Evolutionary conservation across 1,140 invertebrate genomes (phyloP), one percentile per base, ranked within the genome.

Genomic region (Lordiphosa mommai): DNA sequence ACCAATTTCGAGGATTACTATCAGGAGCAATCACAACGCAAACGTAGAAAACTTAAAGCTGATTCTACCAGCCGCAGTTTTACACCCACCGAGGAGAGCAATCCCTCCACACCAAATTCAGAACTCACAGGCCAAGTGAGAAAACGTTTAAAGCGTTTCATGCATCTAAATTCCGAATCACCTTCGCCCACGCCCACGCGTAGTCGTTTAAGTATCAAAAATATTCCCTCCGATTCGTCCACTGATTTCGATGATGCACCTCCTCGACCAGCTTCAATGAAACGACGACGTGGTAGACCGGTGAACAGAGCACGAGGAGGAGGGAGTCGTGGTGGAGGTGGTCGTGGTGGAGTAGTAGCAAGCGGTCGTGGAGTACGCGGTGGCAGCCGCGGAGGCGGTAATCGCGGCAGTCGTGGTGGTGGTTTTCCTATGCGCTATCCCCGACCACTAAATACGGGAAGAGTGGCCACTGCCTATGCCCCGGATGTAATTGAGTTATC

Each of bases 401-500:
- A n/a, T 55, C 30, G 0, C 16, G 46, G 8, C 4, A 8, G 4
- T 29, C 9, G 20, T 12, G 20, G 20, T 13, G 10, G 10, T 5
- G 40, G 17, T 3, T 6, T 23, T 5, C n/a, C n/a, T 8, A 8
- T 27, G 8, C 40, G 7, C 7, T 4, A 23, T 2, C 20, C 20
- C 3, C 12, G 20, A 13, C 29, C 63, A 32, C 3, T 36, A 23
- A 12, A 29, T 30, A 8, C 6, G 32, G 10, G 34, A n/a, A 3
- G 10, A 33, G 23, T 27, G 23, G 23, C 23, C 23, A 29, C 13
- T 58, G 56, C 30, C n/a, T 46, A 14, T 56, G 43, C 23, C 30
- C 43, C 73, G 7, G 76, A 82, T 61, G 67, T 82, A 17, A 84
- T 82, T 17, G 76, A 82, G 49, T 50, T 82, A 33, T 84, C 77